Evolutionary conservation across 2,113 vertebrate genomes (phyloP).

Genomic region (Conger conger): DNA sequence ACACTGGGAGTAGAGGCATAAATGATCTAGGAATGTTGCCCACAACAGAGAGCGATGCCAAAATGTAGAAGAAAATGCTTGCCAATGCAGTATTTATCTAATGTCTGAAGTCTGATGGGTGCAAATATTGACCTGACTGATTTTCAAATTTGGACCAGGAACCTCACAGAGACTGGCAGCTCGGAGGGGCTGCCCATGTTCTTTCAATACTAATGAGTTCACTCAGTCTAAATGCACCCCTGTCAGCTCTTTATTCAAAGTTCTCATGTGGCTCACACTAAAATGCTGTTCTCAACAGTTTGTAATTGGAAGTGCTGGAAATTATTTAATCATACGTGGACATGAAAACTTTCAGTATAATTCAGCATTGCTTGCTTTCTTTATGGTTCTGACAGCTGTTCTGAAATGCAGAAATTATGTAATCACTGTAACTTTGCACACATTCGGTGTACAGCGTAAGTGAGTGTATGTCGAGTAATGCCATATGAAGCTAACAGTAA

Average conservation of each 20-base stretch:
- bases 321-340: not conserved
- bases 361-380: not conserved
- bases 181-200: not conserved
- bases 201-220: not conserved
- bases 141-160: not conserved
- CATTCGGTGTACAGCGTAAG: too few relatives aligned
- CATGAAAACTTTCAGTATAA: not conserved
- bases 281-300: not conserved
- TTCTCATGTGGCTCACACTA: not conserved
- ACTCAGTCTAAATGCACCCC: not conserved
- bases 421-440: too few relatives aligned
- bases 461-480: too few relatives aligned
- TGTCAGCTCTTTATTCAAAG: not conserved
- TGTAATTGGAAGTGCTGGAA: not conserved
- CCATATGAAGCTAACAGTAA: too few relatives aligned
- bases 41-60: not conserved
- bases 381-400: too few relatives aligned
- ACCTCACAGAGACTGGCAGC: conserved; percentile 4
- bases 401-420: too few relatives aligned
- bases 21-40: conserved; percentile 2
- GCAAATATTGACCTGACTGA: conserved; percentile 11
- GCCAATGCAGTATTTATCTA: not conserved
- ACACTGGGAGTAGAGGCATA: not conserved
- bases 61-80: not conserved
- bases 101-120: not conserved